Conservation (phyloP, 2,888 invertebrate genomes). For the Eupithecia dodoneata region DNA sequence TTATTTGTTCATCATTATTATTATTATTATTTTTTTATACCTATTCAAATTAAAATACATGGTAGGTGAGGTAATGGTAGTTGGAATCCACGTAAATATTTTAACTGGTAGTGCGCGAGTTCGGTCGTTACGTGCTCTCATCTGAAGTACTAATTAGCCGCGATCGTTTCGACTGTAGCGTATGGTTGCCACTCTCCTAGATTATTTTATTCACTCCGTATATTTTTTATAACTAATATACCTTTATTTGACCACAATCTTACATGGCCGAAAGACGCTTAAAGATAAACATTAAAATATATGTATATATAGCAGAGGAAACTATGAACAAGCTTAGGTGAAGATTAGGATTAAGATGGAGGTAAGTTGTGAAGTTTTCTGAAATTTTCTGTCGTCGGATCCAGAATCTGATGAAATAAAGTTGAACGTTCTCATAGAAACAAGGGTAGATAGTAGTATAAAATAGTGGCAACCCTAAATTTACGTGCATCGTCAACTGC, state of each 20-base stretch:
- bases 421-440: not conserved
- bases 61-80: not conserved
- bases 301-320: too few species aligned
- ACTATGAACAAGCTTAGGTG: not conserved
- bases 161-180: conserved; percentile 20
- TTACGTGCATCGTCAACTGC: conserved; percentile 11
- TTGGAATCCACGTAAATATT: conserved; percentile 8
- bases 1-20: too few species aligned
- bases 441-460: not conserved
- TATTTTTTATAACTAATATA: not conserved
- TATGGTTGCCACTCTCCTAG: conserved; percentile 13
- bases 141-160: conserved; percentile 33
- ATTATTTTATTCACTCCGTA: not conserved
- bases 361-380: too few species aligned
- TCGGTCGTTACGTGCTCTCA: conserved; percentile 20
- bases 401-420: too few species aligned
- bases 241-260: not conserved
- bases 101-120: conserved; percentile 8
- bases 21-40: too few species aligned
- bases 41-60: not conserved
- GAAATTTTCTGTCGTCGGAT: too few species aligned
- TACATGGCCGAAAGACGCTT: not conserved
- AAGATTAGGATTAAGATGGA: too few species aligned
- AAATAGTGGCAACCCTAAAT: conserved; percentile 25
- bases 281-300: not conserved